A percentile compares a stretch with the other conserved stretches of the same genome.
Conservation (phyloP, 2,113 vertebrate species). For the Clarias gariepinus region DNA sequence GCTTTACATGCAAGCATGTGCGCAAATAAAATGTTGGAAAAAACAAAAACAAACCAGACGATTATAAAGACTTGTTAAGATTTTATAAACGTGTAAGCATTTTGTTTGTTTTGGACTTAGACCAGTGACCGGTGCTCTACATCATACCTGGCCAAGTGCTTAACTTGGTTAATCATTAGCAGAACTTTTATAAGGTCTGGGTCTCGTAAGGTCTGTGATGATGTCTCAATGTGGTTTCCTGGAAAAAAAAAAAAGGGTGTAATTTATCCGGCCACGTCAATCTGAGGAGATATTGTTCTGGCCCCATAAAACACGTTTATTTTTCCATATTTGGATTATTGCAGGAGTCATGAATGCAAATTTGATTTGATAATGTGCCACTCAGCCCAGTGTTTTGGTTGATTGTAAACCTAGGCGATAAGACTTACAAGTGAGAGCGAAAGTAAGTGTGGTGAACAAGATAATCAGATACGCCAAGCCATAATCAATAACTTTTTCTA, state of each 20-base stretch:
- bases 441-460: background rate
- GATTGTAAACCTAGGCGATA: background rate
- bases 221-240: background rate
- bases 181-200: background rate
- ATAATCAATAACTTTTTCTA: background rate
- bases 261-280: background rate
- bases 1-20: background rate
- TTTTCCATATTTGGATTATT: background rate
- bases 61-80: background rate
- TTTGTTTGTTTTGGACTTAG: background rate
- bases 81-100: background rate
- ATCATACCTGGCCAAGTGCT: background rate
- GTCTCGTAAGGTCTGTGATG: background rate
- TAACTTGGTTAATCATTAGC: conserved; percentile 16
- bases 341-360: background rate
- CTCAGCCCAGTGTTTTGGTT: background rate
- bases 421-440: background rate
- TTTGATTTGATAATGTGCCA: background rate
- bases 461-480: background rate
- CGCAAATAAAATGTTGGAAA: background rate
- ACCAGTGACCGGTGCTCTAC: background rate
- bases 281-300: background rate
- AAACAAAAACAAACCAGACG: background rate
- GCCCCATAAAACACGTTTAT: background rate
- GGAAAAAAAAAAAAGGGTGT: background rate